phyloP scores from a whole-genome alignment of 2,113 vertebrate species.

The Otis tarda region DNA sequence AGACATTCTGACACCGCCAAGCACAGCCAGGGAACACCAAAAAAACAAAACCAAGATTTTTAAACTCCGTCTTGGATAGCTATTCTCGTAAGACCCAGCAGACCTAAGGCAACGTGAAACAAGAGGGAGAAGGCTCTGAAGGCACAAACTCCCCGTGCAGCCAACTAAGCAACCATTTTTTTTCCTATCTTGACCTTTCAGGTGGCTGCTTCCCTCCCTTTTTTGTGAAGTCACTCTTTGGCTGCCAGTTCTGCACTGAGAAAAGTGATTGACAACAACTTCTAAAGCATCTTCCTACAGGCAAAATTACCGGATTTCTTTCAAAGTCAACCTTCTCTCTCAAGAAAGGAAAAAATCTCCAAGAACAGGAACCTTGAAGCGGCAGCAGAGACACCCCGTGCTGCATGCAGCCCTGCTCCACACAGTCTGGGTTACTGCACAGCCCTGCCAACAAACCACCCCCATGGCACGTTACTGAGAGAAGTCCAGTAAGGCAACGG shows the following conservation, averaged over 20 bases:
- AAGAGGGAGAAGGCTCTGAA: background rate
- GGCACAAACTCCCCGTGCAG: background rate
- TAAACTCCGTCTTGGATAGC: background rate
- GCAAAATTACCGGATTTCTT: background rate
- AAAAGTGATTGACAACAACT: background rate
- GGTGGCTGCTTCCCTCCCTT: background rate
- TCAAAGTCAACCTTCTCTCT: background rate
- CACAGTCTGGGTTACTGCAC: background rate
- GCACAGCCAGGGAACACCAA: background rate
- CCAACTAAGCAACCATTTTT: background rate
- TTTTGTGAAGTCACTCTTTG: background rate
- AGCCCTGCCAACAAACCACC: background rate
- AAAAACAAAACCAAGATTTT: background rate
- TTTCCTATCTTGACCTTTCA: background rate
- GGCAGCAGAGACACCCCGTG: background rate
- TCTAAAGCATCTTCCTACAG: background rate
- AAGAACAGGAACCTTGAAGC: background rate
- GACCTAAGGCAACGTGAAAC: background rate
- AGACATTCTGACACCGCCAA: background rate
- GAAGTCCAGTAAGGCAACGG: background rate
- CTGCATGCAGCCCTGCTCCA: no score
- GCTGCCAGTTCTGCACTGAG: background rate
- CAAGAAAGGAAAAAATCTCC: background rate
- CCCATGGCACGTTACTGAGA: rapidly evolving
- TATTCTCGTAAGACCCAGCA: background rate